phyloP scores from a whole-genome alignment of 1,140 invertebrate species.

The Drosophila punjabiensis region DNA sequence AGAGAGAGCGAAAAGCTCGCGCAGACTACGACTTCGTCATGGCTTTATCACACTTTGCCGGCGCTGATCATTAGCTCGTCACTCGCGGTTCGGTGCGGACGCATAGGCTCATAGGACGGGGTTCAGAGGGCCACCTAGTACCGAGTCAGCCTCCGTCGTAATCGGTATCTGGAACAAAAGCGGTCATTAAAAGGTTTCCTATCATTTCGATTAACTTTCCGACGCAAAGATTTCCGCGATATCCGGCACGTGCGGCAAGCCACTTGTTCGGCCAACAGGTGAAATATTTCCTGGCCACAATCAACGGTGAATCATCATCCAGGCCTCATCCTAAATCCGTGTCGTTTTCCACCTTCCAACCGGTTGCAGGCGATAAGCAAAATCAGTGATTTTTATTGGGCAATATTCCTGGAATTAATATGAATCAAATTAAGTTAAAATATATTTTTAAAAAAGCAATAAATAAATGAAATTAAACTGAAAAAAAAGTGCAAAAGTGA shows the following conservation, averaged over 20 bases:
- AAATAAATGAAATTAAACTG: background rate
- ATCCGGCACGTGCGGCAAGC: slow-evolving; percentile 42
- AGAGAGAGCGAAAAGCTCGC: slow-evolving; percentile 46
- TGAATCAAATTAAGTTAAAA: background rate
- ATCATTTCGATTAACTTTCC: slow-evolving; percentile 22
- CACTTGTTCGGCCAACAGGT: slow-evolving; percentile 30
- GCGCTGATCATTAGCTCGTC: slow-evolving; percentile 66
- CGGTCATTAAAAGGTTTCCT: slow-evolving; percentile 52
- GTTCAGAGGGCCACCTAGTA: slow-evolving; percentile 7
- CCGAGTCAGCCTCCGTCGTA: slow-evolving; percentile 5
- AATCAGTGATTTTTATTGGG: slow-evolving; percentile 8
- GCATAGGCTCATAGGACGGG: slow-evolving; percentile 8
- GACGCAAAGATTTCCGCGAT: slow-evolving; percentile 50
- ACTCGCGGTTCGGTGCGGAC: slow-evolving; percentile 59
- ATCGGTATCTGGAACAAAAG: slow-evolving; percentile 28
- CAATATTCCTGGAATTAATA: slow-evolving; percentile 21
- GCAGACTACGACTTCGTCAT: slow-evolving; percentile 56
- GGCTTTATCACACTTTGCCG: slow-evolving; percentile 54
- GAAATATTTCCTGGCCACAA: slow-evolving; percentile 16
- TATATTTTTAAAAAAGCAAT: background rate
- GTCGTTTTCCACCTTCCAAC: slow-evolving; percentile 30
- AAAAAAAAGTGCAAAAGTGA: background rate
- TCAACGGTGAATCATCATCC: slow-evolving; percentile 42
- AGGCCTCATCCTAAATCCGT: slow-evolving; percentile 44
- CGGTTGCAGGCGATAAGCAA: slow-evolving; percentile 31